Evolutionary conservation across 2,113 vertebrate species (phyloP).

Genomic region (Leptobrachium ailaonicum): DNA sequence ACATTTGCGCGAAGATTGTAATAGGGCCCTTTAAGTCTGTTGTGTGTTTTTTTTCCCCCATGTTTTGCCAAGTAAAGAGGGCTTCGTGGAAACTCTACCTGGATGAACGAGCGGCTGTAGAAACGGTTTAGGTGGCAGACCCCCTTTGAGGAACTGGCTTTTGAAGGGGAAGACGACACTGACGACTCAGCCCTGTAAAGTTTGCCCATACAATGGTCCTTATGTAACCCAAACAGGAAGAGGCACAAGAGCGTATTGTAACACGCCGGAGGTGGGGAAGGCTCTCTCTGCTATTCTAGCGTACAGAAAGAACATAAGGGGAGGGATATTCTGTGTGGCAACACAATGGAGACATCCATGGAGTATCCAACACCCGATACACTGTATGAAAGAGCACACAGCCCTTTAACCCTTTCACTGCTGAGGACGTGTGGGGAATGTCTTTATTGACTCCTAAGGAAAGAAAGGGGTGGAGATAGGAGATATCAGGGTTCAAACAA

Average conservation of each 20-base stretch:
- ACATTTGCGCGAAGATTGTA: too few species aligned
- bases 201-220: neutral
- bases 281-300: conserved; percentile 8
- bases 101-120: too few species aligned
- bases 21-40: too few species aligned
- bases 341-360: conserved; percentile 33
- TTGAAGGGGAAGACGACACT: neutral
- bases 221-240: conserved; percentile 34
- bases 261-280: conserved; percentile 4
- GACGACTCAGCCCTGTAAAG: neutral
- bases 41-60: too few species aligned
- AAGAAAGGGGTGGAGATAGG: too few species aligned
- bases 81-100: too few species aligned
- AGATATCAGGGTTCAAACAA: too few species aligned
- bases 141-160: neutral
- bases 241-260: conserved; percentile 33
- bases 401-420: too few species aligned
- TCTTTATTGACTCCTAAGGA: too few species aligned
- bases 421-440: too few species aligned
- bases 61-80: too few species aligned
- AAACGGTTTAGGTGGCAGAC: neutral
- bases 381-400: too few species aligned
- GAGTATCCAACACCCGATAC: neutral
- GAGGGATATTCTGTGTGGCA: neutral
- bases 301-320: conserved; percentile 1